Percentiles rank a stretch among this genome's conserved stretches.
Evolutionary conservation across 1,140 invertebrate genomes (phyloP).

Genomic region (Thaumatotibia leucotreta): DNA sequence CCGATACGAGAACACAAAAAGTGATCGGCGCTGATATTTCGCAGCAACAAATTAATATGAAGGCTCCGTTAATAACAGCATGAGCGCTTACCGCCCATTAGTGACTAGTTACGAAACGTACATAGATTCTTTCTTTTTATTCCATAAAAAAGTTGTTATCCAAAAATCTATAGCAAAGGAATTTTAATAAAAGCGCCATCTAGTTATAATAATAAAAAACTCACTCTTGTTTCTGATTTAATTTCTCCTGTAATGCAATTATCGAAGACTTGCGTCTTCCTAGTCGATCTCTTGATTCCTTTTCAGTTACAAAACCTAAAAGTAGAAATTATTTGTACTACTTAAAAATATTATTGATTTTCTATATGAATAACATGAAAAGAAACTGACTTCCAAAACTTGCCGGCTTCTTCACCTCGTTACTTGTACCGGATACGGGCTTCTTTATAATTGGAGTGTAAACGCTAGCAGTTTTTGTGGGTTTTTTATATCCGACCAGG

Average conservation of each 20-base stretch:
- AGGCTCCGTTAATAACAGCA: too few species aligned
- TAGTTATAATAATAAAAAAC: slow-evolving; percentile 24
- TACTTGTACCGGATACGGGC: slow-evolving; percentile 34
- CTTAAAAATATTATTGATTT: too few species aligned
- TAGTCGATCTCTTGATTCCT: slow-evolving; percentile 64
- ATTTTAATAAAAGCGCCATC: too few species aligned
- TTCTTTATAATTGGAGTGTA: slow-evolving; percentile 79
- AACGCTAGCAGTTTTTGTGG: slow-evolving; percentile 62
- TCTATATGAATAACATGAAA: too few species aligned
- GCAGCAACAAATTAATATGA: too few species aligned
- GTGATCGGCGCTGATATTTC: too few species aligned
- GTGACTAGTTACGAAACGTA: too few species aligned
- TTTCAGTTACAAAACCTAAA: slow-evolving; percentile 67
- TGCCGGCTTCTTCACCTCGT: slow-evolving; percentile 74
- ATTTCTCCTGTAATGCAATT: slow-evolving; percentile 54
- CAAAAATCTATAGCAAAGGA: too few species aligned
- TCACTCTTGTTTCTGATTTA: slow-evolving; percentile 67
- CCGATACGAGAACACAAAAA: too few species aligned
- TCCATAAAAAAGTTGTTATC: too few species aligned
- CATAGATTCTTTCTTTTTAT: too few species aligned
- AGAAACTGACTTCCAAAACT: slow-evolving; percentile 62
- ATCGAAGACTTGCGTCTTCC: slow-evolving; percentile 70
- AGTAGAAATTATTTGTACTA: slow-evolving; percentile 17
- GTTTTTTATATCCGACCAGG: slow-evolving; percentile 76
- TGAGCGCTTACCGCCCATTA: too few species aligned